Base-by-base conservation (phyloP, 2,888 invertebrate genomes). In the Cantharis nigra region DNA sequence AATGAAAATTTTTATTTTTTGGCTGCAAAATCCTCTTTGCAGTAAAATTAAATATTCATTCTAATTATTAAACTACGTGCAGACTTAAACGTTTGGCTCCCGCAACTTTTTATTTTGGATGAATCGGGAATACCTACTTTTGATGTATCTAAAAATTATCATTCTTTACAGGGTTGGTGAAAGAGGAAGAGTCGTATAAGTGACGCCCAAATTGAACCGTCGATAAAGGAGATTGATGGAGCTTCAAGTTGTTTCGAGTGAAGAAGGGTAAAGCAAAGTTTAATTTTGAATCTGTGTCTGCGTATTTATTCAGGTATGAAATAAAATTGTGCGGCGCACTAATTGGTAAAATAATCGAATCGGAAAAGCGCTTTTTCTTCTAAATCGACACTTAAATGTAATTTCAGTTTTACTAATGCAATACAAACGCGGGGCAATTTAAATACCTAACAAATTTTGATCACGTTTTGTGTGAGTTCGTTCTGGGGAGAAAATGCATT, bases 121-220 rank as follows among this genome's bases (percentile, higher is more conserved):
- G n/a, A 49, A n/a, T 49, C 49, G 1, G 49, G 49, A 49, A 30
- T 30, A 11, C 28, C 0, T n/a, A 49, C 4, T 33, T 49, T n/a
- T 49, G 49, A 49, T 49, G 49, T 49, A n/a, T 49, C 49, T 49
- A 49, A 49, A 49, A 49, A n/a, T 49, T 49, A 49, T 49, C 49
- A n/a, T 49, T 49, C n/a, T 49, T 49, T 49, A 49, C 49, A 49
- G 49, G 49, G 49, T 49, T 49, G 49, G n/a, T n/a, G 49, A 49
- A 49, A 49, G 49, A 13, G 49, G 49, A 49, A n/a, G 49, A 49
- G 49, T 23, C 65, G 33, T 33, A 33, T 63, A 28, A 70, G 75
- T 77, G 77, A 77, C 77, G 77, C 78, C 78, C 78, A 78, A 78
- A 74, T 67, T 78, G 78, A 75, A 75, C 71, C 75, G 62, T 20